phyloP scores from a whole-genome alignment of 2,888 invertebrate genomes.

The Parnassius apollo region DNA sequence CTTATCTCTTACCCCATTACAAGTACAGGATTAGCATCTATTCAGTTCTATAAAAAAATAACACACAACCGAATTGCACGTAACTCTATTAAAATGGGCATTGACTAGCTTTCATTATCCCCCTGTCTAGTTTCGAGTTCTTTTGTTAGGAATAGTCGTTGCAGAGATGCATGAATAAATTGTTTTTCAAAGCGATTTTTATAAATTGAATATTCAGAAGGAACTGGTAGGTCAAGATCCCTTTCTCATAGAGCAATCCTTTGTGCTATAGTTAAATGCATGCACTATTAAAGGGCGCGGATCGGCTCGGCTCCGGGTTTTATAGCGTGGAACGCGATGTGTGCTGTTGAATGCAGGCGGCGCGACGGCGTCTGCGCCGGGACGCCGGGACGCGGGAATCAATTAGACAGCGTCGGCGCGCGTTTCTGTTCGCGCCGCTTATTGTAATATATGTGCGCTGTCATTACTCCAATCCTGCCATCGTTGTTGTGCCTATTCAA shows the following conservation, averaged over 20 bases:
- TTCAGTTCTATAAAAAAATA: conserved; percentile 49
- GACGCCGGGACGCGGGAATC: conserved; percentile 18
- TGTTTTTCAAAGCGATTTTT: conserved; percentile 62
- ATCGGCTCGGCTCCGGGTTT: conserved; percentile 50
- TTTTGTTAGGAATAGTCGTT: conserved; percentile 70
- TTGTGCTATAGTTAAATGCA: conserved; percentile 76
- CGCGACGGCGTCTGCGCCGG: conserved; percentile 40
- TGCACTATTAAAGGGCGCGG: conserved; percentile 73
- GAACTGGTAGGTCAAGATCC: conserved; percentile 81
- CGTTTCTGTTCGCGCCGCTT: conserved; percentile 44
- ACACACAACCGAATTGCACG: conserved; percentile 63
- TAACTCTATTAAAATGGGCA: conserved; percentile 72
- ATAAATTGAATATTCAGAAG: conserved; percentile 67
- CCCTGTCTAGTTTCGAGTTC: conserved; percentile 79
- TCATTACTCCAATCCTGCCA: conserved; percentile 58
- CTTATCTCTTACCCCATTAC: conserved; percentile 18
- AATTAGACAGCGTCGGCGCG: conserved; percentile 35
- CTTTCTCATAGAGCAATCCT: conserved; percentile 77
- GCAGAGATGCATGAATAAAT: conserved; percentile 79
- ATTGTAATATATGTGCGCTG: conserved; percentile 65
- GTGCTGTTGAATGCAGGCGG: conserved; percentile 30
- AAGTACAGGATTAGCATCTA: conserved; percentile 42
- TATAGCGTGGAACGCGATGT: conserved; percentile 32
- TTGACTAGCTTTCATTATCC: conserved; percentile 78
- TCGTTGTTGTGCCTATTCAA: conserved; percentile 53